Conservation (phyloP, 2,113 vertebrate species). For the Chlamydotis undulata region DNA sequence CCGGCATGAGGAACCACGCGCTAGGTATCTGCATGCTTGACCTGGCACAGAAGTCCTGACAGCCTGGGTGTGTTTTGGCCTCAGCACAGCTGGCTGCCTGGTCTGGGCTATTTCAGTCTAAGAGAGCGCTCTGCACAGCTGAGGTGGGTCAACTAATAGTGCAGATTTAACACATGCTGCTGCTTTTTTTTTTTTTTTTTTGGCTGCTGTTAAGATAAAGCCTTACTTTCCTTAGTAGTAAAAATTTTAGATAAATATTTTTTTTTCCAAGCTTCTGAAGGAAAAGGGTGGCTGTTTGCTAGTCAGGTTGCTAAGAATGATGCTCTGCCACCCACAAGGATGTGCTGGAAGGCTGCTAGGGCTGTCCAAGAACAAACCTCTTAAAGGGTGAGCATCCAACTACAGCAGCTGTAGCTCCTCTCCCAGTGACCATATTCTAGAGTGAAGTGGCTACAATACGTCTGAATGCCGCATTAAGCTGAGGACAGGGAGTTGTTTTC, state of each 20-base stretch:
- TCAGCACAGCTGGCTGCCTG: not conserved
- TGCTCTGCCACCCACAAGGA: not conserved
- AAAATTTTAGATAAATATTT: not conserved
- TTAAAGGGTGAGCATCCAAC: not conserved
- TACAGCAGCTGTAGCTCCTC: not conserved
- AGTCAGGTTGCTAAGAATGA: not conserved
- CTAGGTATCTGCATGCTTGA: not conserved
- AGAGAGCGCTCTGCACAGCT: not conserved
- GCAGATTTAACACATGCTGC: fast-evolving
- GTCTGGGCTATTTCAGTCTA: not conserved
- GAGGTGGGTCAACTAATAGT: not conserved
- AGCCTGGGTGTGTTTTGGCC: not conserved
- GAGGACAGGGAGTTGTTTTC: not conserved
- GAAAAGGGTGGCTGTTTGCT: fast-evolving
- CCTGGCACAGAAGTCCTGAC: not conserved
- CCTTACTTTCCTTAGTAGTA: not conserved
- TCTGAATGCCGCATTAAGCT: not conserved
- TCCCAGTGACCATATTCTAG: not conserved
- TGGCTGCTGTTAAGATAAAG: not conserved
- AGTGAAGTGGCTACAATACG: not conserved
- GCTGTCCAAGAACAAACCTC: not conserved
- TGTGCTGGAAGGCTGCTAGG: not conserved
- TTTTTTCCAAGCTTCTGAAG: not conserved
- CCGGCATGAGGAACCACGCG: not conserved
- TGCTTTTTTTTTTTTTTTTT: not conserved